phyloP scores from a whole-genome alignment of 2,113 vertebrate species.

The Sander vitreus region DNA sequence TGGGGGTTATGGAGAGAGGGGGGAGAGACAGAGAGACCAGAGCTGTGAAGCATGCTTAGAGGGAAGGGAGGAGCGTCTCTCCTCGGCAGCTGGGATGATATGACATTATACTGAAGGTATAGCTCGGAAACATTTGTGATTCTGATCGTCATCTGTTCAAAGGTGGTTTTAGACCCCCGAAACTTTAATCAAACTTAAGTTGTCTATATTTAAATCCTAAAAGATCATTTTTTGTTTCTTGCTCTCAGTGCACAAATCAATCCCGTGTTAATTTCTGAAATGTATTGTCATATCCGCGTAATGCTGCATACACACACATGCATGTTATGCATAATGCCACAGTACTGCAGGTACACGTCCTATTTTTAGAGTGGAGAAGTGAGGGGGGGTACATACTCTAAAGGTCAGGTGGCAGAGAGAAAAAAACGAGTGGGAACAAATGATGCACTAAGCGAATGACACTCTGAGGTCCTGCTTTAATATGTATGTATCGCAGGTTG shows the following conservation, averaged over 20 bases:
- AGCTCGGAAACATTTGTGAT: constrained; percentile 54
- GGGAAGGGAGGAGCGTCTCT: constrained; percentile 74
- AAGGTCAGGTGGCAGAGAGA: constrained; percentile 83
- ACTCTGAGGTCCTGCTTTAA: constrained; percentile 94
- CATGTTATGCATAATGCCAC: constrained; percentile 57
- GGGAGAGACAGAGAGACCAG: constrained; percentile 77
- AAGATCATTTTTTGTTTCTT: not conserved
- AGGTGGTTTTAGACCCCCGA: not conserved
- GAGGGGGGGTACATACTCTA: constrained; percentile 75
- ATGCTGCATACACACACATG: constrained; percentile 12
- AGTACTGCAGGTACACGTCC: constrained; percentile 68
- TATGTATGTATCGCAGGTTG: constrained; percentile 99
- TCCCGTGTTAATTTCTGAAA: constrained; percentile 8
- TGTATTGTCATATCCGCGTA: not conserved
- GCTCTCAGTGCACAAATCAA: not conserved
- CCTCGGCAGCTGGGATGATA: constrained; percentile 74
- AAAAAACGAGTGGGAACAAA: constrained; percentile 90
- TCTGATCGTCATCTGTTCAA: constrained; percentile 39
- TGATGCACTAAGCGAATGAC: constrained; percentile 96
- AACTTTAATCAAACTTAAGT: constrained; percentile 50
- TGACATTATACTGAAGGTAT: constrained; percentile 74
- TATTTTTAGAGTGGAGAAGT: constrained; percentile 75
- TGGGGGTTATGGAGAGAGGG: constrained; percentile 74
- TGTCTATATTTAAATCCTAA: constrained; percentile 16
- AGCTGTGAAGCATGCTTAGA: constrained; percentile 82